Evolutionary conservation across 2,113 vertebrate species (phyloP), one percentile per base, ranked within the genome.

Genomic region (Poicephalus gulielmi): DNA sequence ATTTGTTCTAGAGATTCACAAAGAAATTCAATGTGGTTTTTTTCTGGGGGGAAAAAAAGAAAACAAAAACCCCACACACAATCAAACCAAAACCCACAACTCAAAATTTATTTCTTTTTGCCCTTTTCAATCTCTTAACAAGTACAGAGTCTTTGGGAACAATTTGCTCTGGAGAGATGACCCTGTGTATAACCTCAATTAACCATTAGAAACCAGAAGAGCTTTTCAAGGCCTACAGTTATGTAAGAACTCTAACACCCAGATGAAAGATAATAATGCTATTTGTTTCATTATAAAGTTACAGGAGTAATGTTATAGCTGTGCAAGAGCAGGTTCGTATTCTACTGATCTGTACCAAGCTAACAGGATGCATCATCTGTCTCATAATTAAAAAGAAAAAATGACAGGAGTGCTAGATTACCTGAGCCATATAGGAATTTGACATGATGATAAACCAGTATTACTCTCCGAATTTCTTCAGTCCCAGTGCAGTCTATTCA

Each of bases 41-140:
- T 18, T 27, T 9, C 7, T 5, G 3, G 3, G 8, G 10, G 0
- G 1, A 44, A 35, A 22, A 3, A 23, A 8, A 4, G 11, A 14
- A 50, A 39, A 55, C 5, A 17, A 17, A 25, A 6, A 5, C 10
- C 18, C 17, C 53, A 37, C 3, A 1, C 20, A 44, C 20, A 63
- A 59, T 1, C 0, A 67, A 81, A 62, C 9, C 27, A 78, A 91
- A 91, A 9, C 14, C 25, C 52, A 28, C 55, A 89, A 35, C 15
- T 60, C 35, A 12, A 50, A 33, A 25, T 24, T 31, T 53, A 50
- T 15, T 70, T 86, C 50, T 70, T 73, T 71, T 82, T 49, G 52
- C 7, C 4, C 28, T 33, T 81, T 94, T 75, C 60, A 55, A 23
- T 23, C 35, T 53, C 43, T 55, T 90, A 83, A 78, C 6, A 90